Evolutionary conservation across 2,888 invertebrate genomes (phyloP), one percentile per base, ranked within the genome.

Genomic region (Mesochorus sp.): DNA sequence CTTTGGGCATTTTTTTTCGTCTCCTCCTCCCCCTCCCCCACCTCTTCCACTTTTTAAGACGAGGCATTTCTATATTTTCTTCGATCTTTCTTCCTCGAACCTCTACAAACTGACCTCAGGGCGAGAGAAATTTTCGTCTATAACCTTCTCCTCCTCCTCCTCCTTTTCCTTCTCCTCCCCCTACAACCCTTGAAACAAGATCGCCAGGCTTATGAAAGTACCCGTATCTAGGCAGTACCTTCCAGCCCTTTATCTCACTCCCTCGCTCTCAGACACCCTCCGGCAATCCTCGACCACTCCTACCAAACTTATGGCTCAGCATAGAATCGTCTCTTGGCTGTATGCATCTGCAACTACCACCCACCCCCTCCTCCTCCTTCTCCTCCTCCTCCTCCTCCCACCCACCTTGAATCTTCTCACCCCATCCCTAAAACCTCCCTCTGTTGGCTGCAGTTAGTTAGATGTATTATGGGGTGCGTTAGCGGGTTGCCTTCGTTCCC

Each of bases 71-170:
- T n/a, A n/a, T n/a, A n/a, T n/a, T n/a, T n/a, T n/a, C n/a, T n/a
- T n/a, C n/a, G n/a, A n/a, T n/a, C n/a, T n/a, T n/a, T n/a, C n/a
- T n/a, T n/a, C n/a, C n/a, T n/a, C n/a, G n/a, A n/a, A n/a, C n/a
- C n/a, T n/a, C n/a, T n/a, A 76, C 79, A 75, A 79, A 81, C 82
- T 82, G 81, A 82, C 82, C 28, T 72, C 73, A 62, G 53, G 83
- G 75, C 79, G 66, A 76, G 80, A 74, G 75, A 79, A 70, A 68
- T 68, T 81, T 78, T 76, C 78, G 12, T 26, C 37, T 47, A 3
- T 55, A 14, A n/a, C 26, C n/a, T 14, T 6, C 55, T 1, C 8
- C n/a, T 10, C 28, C n/a, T 14, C 57, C 1, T n/a, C 19, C 55
- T 44, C 31, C 26, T 37, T 37, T 31, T 66, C 31, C 8, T 26